Percentiles rank a stretch among this genome's conserved stretches.
These are phyloP conservation scores for Globodera rostochiensis DNA, from an alignment of 1,140 invertebrate genomes.

Conservation along the genomic window DNA sequence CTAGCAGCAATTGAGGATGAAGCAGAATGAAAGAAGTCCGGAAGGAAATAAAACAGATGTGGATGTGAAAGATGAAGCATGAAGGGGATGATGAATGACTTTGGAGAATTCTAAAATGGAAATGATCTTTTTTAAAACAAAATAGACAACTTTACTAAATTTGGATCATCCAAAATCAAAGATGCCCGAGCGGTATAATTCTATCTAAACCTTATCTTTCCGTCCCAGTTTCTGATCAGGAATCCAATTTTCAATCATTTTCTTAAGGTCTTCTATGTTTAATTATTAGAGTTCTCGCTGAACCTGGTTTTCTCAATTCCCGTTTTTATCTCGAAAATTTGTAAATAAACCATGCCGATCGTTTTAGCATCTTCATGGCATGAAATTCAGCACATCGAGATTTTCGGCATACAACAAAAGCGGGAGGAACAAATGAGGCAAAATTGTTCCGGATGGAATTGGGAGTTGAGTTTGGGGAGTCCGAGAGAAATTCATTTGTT, in stretches of 20 bases:
- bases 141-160: no score
- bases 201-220: no score
- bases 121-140: neutral
- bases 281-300: neutral
- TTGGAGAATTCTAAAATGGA: neutral
- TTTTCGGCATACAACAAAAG: neutral
- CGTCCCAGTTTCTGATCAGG: neutral
- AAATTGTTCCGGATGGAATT: constrained; percentile 2
- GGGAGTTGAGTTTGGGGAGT: neutral
- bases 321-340: no score
- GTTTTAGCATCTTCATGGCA: neutral
- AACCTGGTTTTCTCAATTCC: no score
- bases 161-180: neutral
- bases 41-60: neutral
- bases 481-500: constrained; percentile 6
- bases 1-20: no score
- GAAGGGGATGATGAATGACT: neutral
- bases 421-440: neutral
- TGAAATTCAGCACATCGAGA: neutral
- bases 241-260: no score
- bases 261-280: neutral
- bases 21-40: neutral
- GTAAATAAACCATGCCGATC: no score
- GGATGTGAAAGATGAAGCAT: neutral
- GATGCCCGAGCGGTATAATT: no score